These are phyloP conservation scores for Teleiodes luculella DNA, from an alignment of 2,888 invertebrate species.

Conservation along the genomic window DNA sequence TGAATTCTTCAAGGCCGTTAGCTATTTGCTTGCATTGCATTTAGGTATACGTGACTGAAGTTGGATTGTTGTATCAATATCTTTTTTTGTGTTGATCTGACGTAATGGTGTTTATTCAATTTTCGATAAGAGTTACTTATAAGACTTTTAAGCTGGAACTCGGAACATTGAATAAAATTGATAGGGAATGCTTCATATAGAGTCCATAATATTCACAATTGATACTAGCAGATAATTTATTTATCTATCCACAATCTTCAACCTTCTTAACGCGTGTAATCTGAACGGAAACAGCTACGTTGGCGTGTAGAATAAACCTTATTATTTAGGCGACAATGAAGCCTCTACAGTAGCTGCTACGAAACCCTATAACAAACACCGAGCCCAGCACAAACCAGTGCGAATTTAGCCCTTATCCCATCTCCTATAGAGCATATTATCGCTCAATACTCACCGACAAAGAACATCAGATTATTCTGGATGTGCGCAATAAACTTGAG, in stretches of 20 bases:
- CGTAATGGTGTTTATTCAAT: constrained; percentile 21
- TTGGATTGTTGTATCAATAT: constrained; percentile 26
- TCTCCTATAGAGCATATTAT: constrained; percentile 36
- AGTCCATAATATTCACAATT: too few species aligned
- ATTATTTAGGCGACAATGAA: constrained; percentile 51
- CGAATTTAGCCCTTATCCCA: constrained; percentile 40
- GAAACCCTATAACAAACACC: constrained; percentile 55
- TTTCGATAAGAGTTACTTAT: not conserved
- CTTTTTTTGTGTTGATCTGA: constrained; percentile 28
- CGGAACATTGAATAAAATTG: too few species aligned
- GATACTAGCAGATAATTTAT: not conserved
- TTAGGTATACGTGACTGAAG: constrained; percentile 38
- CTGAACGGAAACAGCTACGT: constrained; percentile 11
- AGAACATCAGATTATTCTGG: constrained; percentile 41
- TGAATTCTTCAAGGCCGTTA: constrained; percentile 56
- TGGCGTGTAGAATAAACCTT: constrained; percentile 40
- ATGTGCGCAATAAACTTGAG: constrained; percentile 34
- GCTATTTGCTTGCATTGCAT: constrained; percentile 53
- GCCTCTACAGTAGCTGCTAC: constrained; percentile 47
- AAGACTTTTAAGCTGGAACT: not conserved
- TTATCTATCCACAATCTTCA: not conserved
- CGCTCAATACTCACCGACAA: constrained; percentile 28
- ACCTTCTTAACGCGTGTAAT: not conserved
- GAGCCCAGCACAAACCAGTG: constrained; percentile 23
- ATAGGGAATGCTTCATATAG: too few species aligned